Evolutionary conservation across 2,113 vertebrate genomes (phyloP).

Genomic region (Prunella fulvescens): DNA sequence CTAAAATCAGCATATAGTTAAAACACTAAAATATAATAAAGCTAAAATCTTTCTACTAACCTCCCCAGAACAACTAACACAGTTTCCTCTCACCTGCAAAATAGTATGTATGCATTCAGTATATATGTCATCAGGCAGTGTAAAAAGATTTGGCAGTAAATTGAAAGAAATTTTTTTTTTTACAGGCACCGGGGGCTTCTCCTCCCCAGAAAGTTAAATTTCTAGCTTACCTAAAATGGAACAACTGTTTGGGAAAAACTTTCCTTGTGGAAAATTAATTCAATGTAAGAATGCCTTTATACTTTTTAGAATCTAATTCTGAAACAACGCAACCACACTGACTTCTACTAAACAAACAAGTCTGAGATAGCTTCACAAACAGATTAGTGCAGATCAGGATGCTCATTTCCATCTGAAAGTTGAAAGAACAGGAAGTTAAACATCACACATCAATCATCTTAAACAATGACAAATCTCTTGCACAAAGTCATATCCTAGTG

Average conservation of each 20-base stretch:
- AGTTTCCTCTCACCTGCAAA: not conserved
- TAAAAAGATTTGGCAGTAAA: not conserved
- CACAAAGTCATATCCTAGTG: not conserved
- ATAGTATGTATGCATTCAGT: not conserved
- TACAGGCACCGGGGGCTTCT: not conserved
- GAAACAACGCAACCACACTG: not conserved
- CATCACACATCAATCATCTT: not conserved
- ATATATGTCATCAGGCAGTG: not conserved
- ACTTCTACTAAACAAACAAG: not conserved
- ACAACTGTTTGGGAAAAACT: not conserved
- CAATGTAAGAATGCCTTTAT: not conserved
- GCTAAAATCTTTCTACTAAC: not conserved
- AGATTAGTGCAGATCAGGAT: not conserved
- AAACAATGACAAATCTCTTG: not conserved
- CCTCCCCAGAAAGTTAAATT: not conserved
- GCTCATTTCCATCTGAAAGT: not conserved
- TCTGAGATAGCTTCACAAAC: not conserved
- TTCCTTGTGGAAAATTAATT: not conserved
- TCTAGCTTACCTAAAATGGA: not conserved
- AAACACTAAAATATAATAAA: not conserved
- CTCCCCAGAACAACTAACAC: not conserved
- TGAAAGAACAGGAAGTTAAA: not conserved
- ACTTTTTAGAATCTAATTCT: not conserved
- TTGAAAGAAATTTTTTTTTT: not conserved
- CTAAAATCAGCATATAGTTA: not conserved